Conservation (phyloP, 2,888 invertebrate species). For the Colletes collaris region DNA sequence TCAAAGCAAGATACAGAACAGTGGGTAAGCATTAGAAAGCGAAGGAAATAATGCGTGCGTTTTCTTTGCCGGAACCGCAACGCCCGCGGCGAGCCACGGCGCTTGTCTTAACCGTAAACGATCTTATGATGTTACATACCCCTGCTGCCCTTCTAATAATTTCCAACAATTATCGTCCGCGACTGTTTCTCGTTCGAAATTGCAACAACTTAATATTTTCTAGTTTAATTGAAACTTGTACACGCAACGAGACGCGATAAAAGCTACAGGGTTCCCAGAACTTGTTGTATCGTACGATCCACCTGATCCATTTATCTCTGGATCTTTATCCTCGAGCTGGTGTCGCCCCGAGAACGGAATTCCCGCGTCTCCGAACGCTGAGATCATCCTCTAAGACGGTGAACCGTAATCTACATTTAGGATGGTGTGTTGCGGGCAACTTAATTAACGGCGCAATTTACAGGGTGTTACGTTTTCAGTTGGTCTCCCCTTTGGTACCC, state of each 20-base stretch:
- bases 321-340: slow-evolving; percentile 27
- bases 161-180: not conserved
- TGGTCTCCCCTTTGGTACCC: slow-evolving; percentile 26
- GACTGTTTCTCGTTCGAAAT: too few relatives aligned
- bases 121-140: not conserved
- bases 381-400: slow-evolving; percentile 6
- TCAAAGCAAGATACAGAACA: not conserved
- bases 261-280: slow-evolving; percentile 11
- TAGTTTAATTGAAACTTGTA: too few relatives aligned
- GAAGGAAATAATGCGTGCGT: not conserved
- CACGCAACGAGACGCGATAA: not conserved
- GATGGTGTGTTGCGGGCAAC: slow-evolving; percentile 12
- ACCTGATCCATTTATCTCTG: slow-evolving; percentile 41
- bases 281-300: not conserved
- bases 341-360: slow-evolving; percentile 19
- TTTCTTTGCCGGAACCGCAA: not conserved
- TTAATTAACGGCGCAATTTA: slow-evolving; percentile 54
- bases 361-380: not conserved
- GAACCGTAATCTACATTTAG: slow-evolving; percentile 35
- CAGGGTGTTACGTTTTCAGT: slow-evolving; percentile 44
- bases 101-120: slow-evolving; percentile 11
- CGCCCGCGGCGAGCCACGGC: not conserved
- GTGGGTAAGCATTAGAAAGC: slow-evolving; percentile 23
- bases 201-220: too few relatives aligned
- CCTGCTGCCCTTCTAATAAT: not conserved